Conservation (phyloP, 1,140 invertebrate species). For the Hycleus cichorii region DNA sequence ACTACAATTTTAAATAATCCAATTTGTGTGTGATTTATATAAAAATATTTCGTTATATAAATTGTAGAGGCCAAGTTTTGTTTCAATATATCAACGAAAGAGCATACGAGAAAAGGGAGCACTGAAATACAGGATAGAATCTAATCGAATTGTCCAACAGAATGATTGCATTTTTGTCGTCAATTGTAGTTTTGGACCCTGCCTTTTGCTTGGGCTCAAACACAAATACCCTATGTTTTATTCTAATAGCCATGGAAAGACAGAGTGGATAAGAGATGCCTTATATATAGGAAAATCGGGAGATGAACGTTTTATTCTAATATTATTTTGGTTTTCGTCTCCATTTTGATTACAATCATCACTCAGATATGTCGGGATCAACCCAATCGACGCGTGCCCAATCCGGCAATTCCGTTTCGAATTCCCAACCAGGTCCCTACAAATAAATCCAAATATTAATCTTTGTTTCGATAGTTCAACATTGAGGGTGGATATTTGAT, state of each 20-base stretch:
- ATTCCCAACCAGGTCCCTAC: conserved; percentile 82
- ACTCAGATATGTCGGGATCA: conserved; percentile 46
- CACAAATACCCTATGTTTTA: conserved; percentile 9
- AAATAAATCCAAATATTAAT: conserved; percentile 15
- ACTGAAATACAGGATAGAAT: conserved; percentile 29
- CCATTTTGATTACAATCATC: conserved; percentile 21
- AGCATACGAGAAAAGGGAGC: conserved; percentile 3
- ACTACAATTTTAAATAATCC: not conserved
- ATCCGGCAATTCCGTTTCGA: conserved; percentile 77
- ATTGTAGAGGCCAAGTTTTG: conserved; percentile 14
- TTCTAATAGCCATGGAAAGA: conserved; percentile 32
- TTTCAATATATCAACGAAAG: not conserved
- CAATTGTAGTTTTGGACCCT: conserved; percentile 30
- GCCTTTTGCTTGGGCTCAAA: conserved; percentile 21
- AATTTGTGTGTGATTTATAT: conserved; percentile 8
- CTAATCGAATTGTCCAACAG: not conserved
- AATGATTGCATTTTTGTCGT: conserved; percentile 14
- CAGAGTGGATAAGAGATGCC: conserved; percentile 36
- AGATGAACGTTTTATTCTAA: not conserved
- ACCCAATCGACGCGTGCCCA: conserved; percentile 81
- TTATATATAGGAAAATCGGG: conserved; percentile 18
- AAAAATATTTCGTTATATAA: conserved; percentile 27
- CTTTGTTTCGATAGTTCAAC: not conserved
- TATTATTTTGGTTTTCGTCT: not conserved
- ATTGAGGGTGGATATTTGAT: not conserved